phyloP scores from a whole-genome alignment of 2,113 vertebrate species.

The Camelus bactrianus region DNA sequence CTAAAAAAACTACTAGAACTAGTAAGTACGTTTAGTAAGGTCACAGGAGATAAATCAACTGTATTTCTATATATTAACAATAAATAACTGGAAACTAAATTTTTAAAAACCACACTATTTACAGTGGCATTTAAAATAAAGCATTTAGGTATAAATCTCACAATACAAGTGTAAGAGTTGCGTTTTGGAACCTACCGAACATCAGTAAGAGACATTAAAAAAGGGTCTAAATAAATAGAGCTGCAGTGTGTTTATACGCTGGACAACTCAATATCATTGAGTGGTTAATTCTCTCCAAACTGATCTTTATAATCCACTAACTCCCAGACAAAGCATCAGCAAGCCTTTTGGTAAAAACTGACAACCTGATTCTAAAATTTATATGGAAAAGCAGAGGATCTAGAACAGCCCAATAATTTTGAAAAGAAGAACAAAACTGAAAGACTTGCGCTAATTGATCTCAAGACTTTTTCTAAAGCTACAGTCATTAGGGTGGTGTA shows the following conservation, averaged over 20 bases:
- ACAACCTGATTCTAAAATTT: conserved; percentile 9
- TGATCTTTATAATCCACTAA: conserved; percentile 23
- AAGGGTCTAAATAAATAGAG: not conserved
- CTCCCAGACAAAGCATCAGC: not conserved
- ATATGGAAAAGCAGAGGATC: not conserved
- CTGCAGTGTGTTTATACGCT: not conserved
- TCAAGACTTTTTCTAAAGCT: not conserved
- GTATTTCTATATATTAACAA: conserved; percentile 6
- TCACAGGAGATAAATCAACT: not conserved
- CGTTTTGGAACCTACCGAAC: not conserved
- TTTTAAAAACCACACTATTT: not conserved
- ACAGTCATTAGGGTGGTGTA: not conserved
- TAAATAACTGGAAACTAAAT: not conserved
- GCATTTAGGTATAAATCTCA: not conserved
- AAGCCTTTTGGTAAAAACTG: not conserved
- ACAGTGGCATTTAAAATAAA: not conserved
- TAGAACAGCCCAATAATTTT: not conserved
- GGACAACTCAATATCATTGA: not conserved
- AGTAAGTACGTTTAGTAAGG: not conserved
- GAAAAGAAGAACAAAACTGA: not conserved
- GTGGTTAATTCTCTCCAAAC: not conserved
- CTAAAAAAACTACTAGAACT: not conserved
- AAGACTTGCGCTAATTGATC: not conserved
- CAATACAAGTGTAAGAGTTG: not conserved
- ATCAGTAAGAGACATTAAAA: not conserved